Evolutionary conservation across 2,888 invertebrate genomes (phyloP).

Genomic region (Callyntrura guangdongensis): DNA sequence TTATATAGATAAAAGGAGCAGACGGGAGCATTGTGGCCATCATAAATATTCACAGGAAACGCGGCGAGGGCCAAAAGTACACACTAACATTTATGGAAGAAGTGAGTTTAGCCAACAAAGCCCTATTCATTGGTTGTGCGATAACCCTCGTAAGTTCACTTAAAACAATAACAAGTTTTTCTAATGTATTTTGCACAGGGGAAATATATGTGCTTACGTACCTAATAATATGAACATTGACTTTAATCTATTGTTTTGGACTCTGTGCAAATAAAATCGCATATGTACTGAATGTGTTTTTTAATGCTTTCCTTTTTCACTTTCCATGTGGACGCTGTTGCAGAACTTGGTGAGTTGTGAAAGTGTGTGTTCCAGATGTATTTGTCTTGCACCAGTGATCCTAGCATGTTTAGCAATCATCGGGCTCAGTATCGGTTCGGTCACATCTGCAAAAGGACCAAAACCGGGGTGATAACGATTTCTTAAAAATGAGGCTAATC

Average conservation of each 20-base stretch:
- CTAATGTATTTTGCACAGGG: too few relatives aligned
- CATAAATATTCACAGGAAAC: conserved; percentile 84
- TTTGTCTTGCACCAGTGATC: conserved; percentile 84
- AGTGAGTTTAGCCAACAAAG: conserved; percentile 84
- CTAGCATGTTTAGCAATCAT: conserved; percentile 83
- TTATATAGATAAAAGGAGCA: conserved; percentile 84
- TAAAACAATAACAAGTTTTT: conserved; percentile 49
- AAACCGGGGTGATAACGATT: conserved; percentile 67
- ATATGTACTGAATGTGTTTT: not conserved
- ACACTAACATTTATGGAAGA: conserved; percentile 84
- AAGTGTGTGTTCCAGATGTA: conserved; percentile 84
- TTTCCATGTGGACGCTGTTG: conserved; percentile 21
- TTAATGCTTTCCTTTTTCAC: conserved; percentile 45
- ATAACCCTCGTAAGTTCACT: conserved; percentile 83
- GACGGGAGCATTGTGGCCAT: conserved; percentile 84
- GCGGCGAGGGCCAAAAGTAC: conserved; percentile 84
- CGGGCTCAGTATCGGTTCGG: conserved; percentile 81
- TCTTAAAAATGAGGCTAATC: conserved; percentile 60
- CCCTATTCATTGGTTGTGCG: conserved; percentile 84
- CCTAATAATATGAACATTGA: not conserved
- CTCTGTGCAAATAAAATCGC: not conserved
- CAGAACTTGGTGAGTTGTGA: conserved; percentile 84
- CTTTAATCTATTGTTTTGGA: conserved; percentile 9
- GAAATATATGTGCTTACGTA: too few relatives aligned
- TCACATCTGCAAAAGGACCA: conserved; percentile 67